Evolutionary conservation across 2,113 vertebrate species (phyloP).

Genomic region (Crotalus horridus): DNA sequence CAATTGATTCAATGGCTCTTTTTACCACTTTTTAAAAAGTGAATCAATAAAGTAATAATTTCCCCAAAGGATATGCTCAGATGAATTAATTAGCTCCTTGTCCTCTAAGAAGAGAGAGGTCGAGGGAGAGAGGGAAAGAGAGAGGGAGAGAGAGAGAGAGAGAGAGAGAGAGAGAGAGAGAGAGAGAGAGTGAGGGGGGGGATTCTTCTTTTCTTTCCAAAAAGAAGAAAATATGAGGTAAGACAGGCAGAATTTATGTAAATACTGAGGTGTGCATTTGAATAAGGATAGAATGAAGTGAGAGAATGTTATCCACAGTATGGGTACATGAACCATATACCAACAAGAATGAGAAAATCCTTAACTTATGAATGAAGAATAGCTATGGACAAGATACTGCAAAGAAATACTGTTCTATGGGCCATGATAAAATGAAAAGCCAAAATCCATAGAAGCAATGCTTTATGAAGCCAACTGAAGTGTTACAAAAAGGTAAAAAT

Average conservation of each 20-base stretch:
- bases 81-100: not conserved
- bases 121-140: too few relatives aligned
- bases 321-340: not conserved
- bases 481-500: not conserved
- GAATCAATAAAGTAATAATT: not conserved
- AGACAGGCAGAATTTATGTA: not conserved
- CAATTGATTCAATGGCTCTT: too few relatives aligned
- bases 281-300: not conserved
- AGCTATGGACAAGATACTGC: not conserved
- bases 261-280: not conserved
- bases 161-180: too few relatives aligned
- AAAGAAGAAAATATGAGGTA: not conserved
- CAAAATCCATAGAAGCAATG: not conserved
- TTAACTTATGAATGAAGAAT: not conserved
- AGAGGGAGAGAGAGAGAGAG: not conserved
- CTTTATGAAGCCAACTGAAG: not conserved
- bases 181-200: too few relatives aligned
- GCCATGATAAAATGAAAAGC: not conserved
- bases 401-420: not conserved
- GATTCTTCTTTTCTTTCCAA: not conserved
- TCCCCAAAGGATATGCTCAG: not conserved
- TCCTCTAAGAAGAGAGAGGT: not conserved
- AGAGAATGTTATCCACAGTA: not conserved
- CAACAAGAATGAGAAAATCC: not conserved
- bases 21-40: not conserved